Evolutionary conservation across 2,113 vertebrate species (phyloP), one percentile per base, ranked within the genome.

Genomic region (Oncorhynchus mykiss): DNA sequence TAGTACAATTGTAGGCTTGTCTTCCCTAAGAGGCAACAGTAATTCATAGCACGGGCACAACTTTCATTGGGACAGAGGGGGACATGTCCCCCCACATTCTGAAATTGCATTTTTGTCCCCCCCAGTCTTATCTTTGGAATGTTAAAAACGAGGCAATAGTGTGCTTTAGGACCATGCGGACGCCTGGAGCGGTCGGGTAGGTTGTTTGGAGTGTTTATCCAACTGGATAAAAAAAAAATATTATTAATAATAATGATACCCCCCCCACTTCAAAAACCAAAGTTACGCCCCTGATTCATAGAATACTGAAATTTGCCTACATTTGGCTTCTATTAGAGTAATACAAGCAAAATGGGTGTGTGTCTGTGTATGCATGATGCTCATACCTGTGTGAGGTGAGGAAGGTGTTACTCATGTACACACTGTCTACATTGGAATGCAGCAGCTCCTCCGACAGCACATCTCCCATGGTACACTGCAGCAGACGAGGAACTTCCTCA

Each of bases 391-490:
- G 97, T 84, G 97, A 98, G 65, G 96, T 95, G 82, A 99, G 92
- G 88, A 99, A 99, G 71, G 97, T 99, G 91, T 96, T 96, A 88
- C 92, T 89, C 96, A 99, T 99, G 88, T 97, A 98, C 80, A 96
- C 93, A 13, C 71, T 93, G 90, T 98, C 96, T 80, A 91, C 77
- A 70, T 80, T 88, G 51, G 96, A 96, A 86, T 98, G 95, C 86
- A 97, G 96, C 67, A 97, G 88, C 86, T 99, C 97, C 86, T 99
- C 97, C 62, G 95, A 90, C 76, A 99, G 93, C 75, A 99, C 97
- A 60, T 99, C 97, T 4, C 96, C 97, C 97, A 99, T 97, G 45
- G 97, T 99, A 85, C 97, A 99, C 89, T 99, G 97, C 82, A 99
- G 89, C 68, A 99, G 91, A 72, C 97, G 96, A 5, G 97, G 96